Percentiles rank a stretch among this genome's conserved stretches.
phyloP scores from a whole-genome alignment of 2,797 vertebrate species.

The Chrosomus eos region DNA sequence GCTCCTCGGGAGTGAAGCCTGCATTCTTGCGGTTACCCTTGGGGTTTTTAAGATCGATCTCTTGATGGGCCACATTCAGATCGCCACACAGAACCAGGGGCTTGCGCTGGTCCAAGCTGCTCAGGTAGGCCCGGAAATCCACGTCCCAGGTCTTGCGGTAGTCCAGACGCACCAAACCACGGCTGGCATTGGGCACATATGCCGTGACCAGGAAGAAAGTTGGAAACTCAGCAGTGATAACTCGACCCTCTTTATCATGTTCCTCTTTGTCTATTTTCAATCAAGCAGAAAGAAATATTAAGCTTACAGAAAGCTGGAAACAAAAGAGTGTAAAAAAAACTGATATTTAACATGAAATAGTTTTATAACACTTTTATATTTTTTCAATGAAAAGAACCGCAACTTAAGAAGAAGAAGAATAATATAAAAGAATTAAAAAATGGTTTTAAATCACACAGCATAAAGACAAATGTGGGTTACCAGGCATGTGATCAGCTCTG shows the following conservation, averaged over 20 bases:
- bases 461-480: background rate
- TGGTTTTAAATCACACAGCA: background rate
- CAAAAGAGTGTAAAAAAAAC: background rate
- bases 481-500: background rate
- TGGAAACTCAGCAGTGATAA: constrained; percentile 89
- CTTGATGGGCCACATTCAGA: constrained; percentile 91
- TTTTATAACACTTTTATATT: background rate
- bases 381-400: background rate
- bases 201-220: constrained; percentile 84
- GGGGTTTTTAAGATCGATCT: constrained; percentile 91
- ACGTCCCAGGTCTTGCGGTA: constrained; percentile 90
- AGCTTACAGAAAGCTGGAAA: background rate
- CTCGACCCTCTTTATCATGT: constrained; percentile 90
- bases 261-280: constrained; percentile 84
- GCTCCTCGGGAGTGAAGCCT: constrained; percentile 88
- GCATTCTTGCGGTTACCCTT: constrained; percentile 91
- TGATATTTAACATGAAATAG: background rate
- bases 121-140: constrained; percentile 84
- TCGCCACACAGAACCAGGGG: constrained; percentile 89
- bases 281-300: background rate
- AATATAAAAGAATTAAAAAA: too few species aligned
- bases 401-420: background rate
- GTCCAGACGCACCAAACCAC: constrained; percentile 85
- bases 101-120: constrained; percentile 82
- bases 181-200: constrained; percentile 87